A percentile compares a stretch with the other conserved stretches of the same genome.
Evolutionary conservation across 2,888 invertebrate species (phyloP).

Genomic region (Alloplasta piceator): DNA sequence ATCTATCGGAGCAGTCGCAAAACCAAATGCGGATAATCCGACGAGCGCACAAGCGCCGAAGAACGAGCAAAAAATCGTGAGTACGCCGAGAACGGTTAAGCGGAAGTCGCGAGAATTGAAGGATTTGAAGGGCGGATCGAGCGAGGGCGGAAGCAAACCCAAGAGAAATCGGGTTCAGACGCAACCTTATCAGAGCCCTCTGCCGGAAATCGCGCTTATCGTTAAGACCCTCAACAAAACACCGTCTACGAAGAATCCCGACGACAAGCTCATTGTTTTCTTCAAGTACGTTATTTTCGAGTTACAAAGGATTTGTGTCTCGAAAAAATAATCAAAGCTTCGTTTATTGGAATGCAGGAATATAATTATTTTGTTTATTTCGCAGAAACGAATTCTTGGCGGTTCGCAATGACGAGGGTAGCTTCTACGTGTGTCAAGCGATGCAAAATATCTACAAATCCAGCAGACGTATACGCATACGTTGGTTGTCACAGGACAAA

Average conservation of each 20-base stretch:
- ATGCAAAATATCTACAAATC: slow-evolving; percentile 95
- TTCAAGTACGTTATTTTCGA: slow-evolving; percentile 88
- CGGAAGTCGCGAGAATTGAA: slow-evolving; percentile 80
- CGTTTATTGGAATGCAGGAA: not conserved
- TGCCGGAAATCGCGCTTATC: slow-evolving; percentile 91
- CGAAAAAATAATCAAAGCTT: too few relatives aligned
- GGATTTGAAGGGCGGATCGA: slow-evolving; percentile 74
- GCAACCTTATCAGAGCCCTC: slow-evolving; percentile 92
- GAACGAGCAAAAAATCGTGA: slow-evolving; percentile 65
- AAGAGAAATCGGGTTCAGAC: slow-evolving; percentile 87
- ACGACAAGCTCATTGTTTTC: slow-evolving; percentile 93
- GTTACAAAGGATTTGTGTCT: too few relatives aligned
- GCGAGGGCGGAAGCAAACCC: slow-evolving; percentile 82
- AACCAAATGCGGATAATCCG: slow-evolving; percentile 58
- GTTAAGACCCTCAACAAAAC: slow-evolving; percentile 89
- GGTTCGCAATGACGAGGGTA: slow-evolving; percentile 94
- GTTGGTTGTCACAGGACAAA: slow-evolving; percentile 94
- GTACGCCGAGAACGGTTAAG: slow-evolving; percentile 76
- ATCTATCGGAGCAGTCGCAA: slow-evolving; percentile 46
- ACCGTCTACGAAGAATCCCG: slow-evolving; percentile 85
- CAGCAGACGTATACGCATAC: slow-evolving; percentile 93
- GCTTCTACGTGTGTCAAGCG: slow-evolving; percentile 94
- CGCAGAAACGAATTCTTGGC: slow-evolving; percentile 94
- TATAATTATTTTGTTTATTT: slow-evolving; percentile 71
- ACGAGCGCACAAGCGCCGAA: slow-evolving; percentile 81